Conservation (phyloP, 2,797 vertebrate genomes). For the Brachyalestes nurse region DNA sequence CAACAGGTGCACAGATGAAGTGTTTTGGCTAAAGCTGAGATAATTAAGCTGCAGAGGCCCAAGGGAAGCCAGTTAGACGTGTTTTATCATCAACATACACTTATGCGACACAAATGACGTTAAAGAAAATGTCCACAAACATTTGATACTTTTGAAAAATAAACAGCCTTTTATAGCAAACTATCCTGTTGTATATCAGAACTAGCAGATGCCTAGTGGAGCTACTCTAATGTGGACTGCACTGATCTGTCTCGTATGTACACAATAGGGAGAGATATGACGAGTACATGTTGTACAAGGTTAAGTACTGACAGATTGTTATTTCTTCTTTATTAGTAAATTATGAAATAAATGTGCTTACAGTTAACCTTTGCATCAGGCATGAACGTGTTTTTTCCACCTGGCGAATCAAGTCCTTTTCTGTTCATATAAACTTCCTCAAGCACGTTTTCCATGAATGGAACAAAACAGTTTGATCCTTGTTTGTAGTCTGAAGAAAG, state of each 20-base stretch:
- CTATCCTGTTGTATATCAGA: background rate
- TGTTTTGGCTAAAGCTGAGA: slow-evolving; percentile 5
- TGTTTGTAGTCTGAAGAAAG: background rate
- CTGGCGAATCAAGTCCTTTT: background rate
- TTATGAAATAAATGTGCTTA: too few species aligned
- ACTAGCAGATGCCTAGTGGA: background rate
- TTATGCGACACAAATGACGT: background rate
- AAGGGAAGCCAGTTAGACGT: background rate
- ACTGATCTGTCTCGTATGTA: background rate
- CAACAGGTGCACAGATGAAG: slow-evolving; percentile 32
- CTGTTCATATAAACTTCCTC: background rate
- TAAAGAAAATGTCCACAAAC: background rate
- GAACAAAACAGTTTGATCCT: background rate
- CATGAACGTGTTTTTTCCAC: background rate
- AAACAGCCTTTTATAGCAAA: background rate
- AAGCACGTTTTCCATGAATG: background rate
- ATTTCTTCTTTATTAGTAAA: background rate
- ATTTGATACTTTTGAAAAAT: background rate
- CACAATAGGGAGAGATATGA: background rate
- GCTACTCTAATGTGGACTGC: background rate
- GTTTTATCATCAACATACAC: slow-evolving; percentile 18
- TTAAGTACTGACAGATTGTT: background rate
- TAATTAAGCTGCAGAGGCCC: slow-evolving; percentile 22
- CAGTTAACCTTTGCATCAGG: background rate
- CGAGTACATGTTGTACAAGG: too few species aligned